Percentiles rank a stretch among this genome's conserved stretches.
Conservation (phyloP, 2,888 invertebrate species). For the Mesorhabditis belari region DNA sequence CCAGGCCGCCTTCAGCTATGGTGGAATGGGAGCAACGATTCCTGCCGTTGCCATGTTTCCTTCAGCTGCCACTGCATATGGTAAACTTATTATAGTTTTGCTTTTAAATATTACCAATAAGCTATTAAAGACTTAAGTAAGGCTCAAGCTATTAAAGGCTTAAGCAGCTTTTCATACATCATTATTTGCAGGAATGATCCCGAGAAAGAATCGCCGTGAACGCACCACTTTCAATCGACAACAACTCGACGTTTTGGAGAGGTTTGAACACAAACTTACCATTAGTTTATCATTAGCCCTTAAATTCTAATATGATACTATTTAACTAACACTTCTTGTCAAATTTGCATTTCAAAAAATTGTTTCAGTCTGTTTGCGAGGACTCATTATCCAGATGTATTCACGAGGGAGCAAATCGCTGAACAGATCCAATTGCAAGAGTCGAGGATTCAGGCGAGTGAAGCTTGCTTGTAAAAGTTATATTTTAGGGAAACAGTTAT, state of each 20-base stretch:
- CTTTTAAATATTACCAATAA: neutral
- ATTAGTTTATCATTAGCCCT: too few species aligned
- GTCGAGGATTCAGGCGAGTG: constrained; percentile 46
- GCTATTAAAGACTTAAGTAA: neutral
- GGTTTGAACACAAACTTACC: too few species aligned
- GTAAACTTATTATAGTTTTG: neutral
- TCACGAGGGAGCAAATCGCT: constrained; percentile 43
- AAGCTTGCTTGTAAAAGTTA: too few species aligned
- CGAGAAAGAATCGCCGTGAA: constrained; percentile 41
- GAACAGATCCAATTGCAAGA: constrained; percentile 46
- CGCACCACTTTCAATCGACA: constrained; percentile 47
- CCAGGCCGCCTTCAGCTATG: neutral
- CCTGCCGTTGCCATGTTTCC: neutral
- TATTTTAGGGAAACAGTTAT: too few species aligned
- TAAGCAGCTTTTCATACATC: neutral
- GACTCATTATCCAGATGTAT: constrained; percentile 45
- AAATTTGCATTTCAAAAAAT: too few species aligned
- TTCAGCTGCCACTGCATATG: neutral
- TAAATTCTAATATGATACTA: too few species aligned
- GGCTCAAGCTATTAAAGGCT: neutral
- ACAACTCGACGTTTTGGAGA: constrained; percentile 38
- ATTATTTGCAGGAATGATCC: constrained; percentile 35
- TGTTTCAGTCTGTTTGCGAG: constrained; percentile 17
- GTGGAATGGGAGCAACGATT: neutral
- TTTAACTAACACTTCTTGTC: too few species aligned